Percentiles rank a stretch among this genome's conserved stretches.
Evolutionary conservation across 2,797 vertebrate species (phyloP).

Genomic region (Mycteria americana): DNA sequence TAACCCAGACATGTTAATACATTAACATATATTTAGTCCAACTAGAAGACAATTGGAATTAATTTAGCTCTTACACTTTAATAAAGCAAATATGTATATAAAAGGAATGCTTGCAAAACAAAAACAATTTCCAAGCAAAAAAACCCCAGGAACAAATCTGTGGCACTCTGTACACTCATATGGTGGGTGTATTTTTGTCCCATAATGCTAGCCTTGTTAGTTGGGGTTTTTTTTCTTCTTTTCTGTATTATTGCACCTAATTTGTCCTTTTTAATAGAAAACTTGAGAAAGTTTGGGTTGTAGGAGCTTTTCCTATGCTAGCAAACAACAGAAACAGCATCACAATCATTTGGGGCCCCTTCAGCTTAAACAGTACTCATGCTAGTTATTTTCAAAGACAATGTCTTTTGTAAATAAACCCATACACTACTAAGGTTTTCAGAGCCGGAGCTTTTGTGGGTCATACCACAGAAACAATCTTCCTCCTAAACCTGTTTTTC

Average conservation of each 20-base stretch:
- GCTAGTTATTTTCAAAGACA: background rate
- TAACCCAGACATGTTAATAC: too few species aligned
- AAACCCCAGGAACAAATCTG: background rate
- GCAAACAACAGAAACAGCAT: background rate
- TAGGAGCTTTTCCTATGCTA: background rate
- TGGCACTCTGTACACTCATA: background rate
- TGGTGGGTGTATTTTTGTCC: background rate
- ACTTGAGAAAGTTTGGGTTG: background rate
- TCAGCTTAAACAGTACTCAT: background rate
- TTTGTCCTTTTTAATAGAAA: background rate
- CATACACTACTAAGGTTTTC: background rate
- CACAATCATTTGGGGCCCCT: background rate
- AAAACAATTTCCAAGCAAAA: background rate
- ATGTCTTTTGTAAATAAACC: background rate
- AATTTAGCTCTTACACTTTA: background rate
- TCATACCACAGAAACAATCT: background rate
- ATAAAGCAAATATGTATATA: background rate
- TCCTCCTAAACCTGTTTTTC: background rate
- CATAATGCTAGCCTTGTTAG: background rate
- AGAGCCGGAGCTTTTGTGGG: background rate
- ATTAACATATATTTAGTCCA: background rate
- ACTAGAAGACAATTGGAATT: background rate
- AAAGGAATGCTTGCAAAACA: background rate
- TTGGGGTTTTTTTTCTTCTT: rapidly evolving
- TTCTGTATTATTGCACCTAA: background rate